These are phyloP conservation scores for Aphelenchoides besseyi DNA, from an alignment of 1,140 invertebrate genomes.

Conservation along the genomic window DNA sequence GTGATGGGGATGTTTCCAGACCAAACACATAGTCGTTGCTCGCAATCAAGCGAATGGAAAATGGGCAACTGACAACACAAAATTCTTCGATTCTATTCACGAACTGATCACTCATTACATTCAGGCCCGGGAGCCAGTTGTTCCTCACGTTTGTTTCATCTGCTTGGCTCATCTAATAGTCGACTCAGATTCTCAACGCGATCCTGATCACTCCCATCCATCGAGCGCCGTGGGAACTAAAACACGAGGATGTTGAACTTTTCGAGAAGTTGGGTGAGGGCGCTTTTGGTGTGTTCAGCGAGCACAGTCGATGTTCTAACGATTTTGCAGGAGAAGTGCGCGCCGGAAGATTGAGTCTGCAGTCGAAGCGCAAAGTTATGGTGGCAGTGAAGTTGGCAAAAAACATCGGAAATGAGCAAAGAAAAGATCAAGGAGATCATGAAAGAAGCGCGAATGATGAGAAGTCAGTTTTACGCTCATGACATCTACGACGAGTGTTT, in stretches of 20 bases:
- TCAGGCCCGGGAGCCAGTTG: not conserved
- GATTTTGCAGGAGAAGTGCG: slow-evolving; percentile 32
- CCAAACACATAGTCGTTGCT: slow-evolving; percentile 26
- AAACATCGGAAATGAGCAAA: slow-evolving; percentile 12
- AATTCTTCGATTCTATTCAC: slow-evolving; percentile 4
- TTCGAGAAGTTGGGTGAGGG: slow-evolving; percentile 25
- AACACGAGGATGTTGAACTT: slow-evolving; percentile 32
- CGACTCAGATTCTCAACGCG: not conserved
- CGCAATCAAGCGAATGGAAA: slow-evolving; percentile 14
- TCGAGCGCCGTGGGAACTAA: slow-evolving; percentile 37
- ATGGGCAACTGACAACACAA: slow-evolving; percentile 16
- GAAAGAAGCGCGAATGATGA: slow-evolving; percentile 39
- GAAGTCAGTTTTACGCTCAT: not conserved
- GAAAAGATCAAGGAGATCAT: slow-evolving; percentile 43
- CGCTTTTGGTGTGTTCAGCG: slow-evolving; percentile 11
- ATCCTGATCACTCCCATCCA: not conserved
- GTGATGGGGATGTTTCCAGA: slow-evolving; percentile 4
- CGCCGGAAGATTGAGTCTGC: slow-evolving; percentile 30
- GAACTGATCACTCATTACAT: slow-evolving; percentile 28
- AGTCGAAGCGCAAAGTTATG: not conserved
- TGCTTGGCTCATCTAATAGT: not conserved
- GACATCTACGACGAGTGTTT: not conserved
- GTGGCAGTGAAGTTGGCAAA: slow-evolving; percentile 12
- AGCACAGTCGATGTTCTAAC: slow-evolving; percentile 43
- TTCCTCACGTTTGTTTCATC: not conserved